A percentile compares a stretch with the other conserved stretches of the same genome.
phyloP scores from a whole-genome alignment of 2,113 vertebrate species.

The Apodemus speciosus region DNA sequence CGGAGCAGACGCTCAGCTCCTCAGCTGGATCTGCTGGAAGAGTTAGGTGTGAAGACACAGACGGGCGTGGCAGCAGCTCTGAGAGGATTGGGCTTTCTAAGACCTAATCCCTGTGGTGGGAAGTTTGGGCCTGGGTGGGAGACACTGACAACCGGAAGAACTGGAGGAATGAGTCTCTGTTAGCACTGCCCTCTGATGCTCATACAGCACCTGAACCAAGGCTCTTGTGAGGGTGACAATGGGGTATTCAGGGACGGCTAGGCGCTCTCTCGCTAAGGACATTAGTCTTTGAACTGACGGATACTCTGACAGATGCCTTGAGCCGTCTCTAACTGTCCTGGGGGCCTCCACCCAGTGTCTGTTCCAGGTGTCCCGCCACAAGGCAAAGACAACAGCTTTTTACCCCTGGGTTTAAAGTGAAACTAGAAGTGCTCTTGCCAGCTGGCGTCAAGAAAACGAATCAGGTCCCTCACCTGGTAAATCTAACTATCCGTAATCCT shows the following conservation, averaged over 20 bases:
- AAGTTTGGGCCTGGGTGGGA: neutral
- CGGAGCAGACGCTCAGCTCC: neutral
- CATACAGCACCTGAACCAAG: neutral
- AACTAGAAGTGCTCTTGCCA: neutral
- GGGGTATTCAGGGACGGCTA: neutral
- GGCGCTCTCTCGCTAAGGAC: rapidly evolving
- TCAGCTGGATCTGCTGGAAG: neutral
- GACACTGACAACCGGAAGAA: too few relatives aligned
- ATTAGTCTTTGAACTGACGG: rapidly evolving
- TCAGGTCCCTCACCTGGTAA: neutral
- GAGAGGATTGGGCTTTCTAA: neutral
- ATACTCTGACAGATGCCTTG: neutral
- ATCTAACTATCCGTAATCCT: neutral
- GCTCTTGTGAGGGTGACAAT: neutral
- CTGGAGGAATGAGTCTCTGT: neutral
- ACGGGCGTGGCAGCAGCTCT: neutral
- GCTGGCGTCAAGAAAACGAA: too few relatives aligned
- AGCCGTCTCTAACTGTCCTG: neutral
- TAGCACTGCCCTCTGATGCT: neutral
- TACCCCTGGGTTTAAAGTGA: neutral
- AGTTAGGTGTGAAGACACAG: too few relatives aligned
- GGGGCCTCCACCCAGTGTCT: neutral
- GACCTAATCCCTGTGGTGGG: neutral
- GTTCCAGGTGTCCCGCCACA: too few relatives aligned
- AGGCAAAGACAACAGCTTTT: neutral